Evolutionary conservation across 2,113 vertebrate species (phyloP).

Genomic region (Phalacrocorax pelagicus): DNA sequence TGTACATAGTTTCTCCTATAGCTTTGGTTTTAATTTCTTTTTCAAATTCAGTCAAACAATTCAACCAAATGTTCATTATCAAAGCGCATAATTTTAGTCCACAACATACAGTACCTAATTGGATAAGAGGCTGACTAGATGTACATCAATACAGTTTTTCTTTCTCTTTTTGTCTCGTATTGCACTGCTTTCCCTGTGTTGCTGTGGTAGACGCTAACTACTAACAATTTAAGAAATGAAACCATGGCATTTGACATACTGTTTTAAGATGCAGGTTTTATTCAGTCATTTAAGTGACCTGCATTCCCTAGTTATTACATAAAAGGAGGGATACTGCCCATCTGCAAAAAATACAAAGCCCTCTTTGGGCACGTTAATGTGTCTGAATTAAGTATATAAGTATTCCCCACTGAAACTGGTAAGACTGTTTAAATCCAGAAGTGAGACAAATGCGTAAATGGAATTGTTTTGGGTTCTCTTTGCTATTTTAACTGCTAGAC

Average conservation of each 20-base stretch:
- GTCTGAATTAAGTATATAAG: not conserved
- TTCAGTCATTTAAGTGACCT: not conserved
- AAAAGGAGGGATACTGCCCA: not conserved
- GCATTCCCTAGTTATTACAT: not conserved
- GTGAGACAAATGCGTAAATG: not conserved
- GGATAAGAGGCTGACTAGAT: not conserved
- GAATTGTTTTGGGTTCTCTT: not conserved
- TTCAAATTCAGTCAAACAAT: not conserved
- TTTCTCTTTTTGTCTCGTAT: not conserved
- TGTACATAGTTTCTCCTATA: constrained; percentile 46
- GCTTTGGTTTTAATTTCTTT: constrained; percentile 44
- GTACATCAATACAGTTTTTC: not conserved
- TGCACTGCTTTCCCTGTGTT: not conserved
- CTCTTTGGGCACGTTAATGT: not conserved
- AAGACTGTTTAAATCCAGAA: not conserved
- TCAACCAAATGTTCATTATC: not conserved
- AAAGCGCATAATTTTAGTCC: not conserved
- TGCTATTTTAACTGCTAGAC: not conserved
- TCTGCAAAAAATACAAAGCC: not conserved
- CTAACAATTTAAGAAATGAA: not conserved
- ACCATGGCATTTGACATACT: not conserved
- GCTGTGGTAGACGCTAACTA: not conserved
- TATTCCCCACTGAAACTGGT: not conserved
- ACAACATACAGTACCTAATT: not conserved
- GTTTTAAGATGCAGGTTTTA: not conserved